These are phyloP conservation scores for Ethmia dodecea DNA, from an alignment of 2,888 invertebrate genomes.

Conservation along the genomic window DNA sequence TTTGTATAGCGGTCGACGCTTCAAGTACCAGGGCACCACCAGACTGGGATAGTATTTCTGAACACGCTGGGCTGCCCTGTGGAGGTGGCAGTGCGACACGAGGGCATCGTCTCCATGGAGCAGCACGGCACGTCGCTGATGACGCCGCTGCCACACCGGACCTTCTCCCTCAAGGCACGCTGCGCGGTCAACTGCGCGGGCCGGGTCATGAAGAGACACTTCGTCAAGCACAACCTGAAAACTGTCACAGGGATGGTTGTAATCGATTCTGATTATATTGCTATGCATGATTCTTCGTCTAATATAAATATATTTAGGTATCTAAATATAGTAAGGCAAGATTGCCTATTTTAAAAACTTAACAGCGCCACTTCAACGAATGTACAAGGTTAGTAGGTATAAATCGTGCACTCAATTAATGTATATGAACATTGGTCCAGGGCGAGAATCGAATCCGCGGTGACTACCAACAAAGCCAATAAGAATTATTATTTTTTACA, in stretches of 20 bases:
- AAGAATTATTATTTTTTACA: conserved; percentile 42
- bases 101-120: conserved; percentile 48
- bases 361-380: no score
- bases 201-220: conserved; percentile 42
- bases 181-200: conserved; percentile 50
- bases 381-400: no score
- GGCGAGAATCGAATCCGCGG: no score
- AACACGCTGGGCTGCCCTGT: conserved; percentile 81
- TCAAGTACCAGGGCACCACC: conserved; percentile 52
- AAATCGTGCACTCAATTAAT: no score
- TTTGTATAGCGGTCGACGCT: conserved; percentile 53
- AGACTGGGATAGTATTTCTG: conserved; percentile 77
- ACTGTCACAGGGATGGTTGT: conserved; percentile 53
- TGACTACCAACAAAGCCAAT: no score
- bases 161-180: conserved; percentile 31
- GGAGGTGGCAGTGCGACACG: conserved; percentile 44
- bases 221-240: conserved; percentile 33
- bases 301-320: no score
- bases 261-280: no score
- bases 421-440: no score
- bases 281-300: no score
- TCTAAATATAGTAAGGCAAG: no score
- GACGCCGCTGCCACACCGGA: conserved; percentile 47
- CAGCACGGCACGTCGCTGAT: conserved; percentile 56
- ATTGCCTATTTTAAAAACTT: no score